A percentile compares a stretch with the other conserved stretches of the same genome.
phyloP scores from a whole-genome alignment of 37 sponge, comb jelly and placozoan species.

The Amphimedon queenslandica region DNA sequence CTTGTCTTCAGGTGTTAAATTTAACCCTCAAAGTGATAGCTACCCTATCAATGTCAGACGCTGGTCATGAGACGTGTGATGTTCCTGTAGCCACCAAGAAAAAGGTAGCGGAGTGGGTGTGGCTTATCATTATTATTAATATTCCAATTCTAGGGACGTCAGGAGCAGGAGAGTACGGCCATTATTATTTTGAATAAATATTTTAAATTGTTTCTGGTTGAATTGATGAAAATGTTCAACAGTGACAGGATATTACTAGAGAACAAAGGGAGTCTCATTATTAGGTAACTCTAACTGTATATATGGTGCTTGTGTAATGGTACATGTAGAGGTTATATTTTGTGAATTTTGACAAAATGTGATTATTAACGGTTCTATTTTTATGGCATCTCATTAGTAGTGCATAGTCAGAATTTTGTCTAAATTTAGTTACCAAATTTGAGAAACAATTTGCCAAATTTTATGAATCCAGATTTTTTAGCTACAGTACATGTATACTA shows the following conservation, averaged over 20 bases:
- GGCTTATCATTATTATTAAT: no score
- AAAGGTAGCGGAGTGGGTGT: no score
- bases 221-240: slow-evolving; percentile 72
- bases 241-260: slow-evolving; percentile 68
- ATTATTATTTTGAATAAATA: slow-evolving; percentile 29
- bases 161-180: neutral
- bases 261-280: slow-evolving; percentile 72
- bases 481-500: no score
- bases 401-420: no score
- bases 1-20: slow-evolving; percentile 35
- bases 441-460: no score
- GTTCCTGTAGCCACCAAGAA: neutral
- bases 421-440: no score
- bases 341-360: no score
- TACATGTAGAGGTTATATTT: no score
- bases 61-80: slow-evolving; percentile 38
- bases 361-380: no score
- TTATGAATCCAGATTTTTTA: no score
- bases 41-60: slow-evolving; percentile 62
- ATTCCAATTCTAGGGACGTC: no score
- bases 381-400: no score
- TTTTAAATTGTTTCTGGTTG: slow-evolving; percentile 63
- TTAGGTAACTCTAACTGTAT: slow-evolving; percentile 57
- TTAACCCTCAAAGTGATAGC: slow-evolving; percentile 61
- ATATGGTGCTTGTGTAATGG: neutral